Percentiles rank a stretch among this genome's conserved stretches.
phyloP scores from a whole-genome alignment of 2,113 vertebrate genomes.

The Tretioscincus oriximinensis region DNA sequence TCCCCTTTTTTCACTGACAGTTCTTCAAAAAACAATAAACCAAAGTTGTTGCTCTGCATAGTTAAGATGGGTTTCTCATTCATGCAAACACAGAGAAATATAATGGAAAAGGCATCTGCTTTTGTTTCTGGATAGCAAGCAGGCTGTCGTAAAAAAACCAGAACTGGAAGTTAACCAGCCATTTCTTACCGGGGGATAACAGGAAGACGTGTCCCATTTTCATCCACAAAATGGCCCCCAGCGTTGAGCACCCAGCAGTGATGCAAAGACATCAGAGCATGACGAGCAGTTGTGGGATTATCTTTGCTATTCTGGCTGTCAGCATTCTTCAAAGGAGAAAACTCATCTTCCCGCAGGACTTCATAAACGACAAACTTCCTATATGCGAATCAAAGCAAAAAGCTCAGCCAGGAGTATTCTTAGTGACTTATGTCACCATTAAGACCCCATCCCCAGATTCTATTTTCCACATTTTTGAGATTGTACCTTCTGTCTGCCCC shows the following conservation, averaged over 20 bases:
- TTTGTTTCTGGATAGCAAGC: neutral
- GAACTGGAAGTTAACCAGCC: neutral
- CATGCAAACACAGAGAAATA: neutral
- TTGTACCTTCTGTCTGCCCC: no score
- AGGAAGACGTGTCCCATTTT: conserved; percentile 87
- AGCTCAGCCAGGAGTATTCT: neutral
- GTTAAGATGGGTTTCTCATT: neutral
- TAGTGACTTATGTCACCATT: no score
- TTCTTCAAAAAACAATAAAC: neutral
- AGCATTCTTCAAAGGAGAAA: conserved; percentile 94
- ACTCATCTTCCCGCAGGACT: conserved; percentile 93
- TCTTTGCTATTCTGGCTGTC: conserved; percentile 96
- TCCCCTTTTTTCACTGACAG: neutral
- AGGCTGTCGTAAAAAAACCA: fast-evolving
- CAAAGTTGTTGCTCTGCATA: neutral
- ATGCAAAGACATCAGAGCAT: conserved; percentile 92
- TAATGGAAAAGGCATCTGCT: neutral
- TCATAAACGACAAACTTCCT: conserved; percentile 94
- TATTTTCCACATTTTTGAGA: no score
- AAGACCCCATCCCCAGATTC: no score
- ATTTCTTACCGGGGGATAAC: conserved; percentile 89
- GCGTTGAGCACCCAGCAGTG: conserved; percentile 97
- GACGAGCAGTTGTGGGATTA: conserved; percentile 92
- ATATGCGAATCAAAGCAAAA: fast-evolving
- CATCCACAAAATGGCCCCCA: conserved; percentile 91